These are phyloP conservation scores for Xerus inauris DNA, from an alignment of 2,113 vertebrate species.

Conservation along the genomic window DNA sequence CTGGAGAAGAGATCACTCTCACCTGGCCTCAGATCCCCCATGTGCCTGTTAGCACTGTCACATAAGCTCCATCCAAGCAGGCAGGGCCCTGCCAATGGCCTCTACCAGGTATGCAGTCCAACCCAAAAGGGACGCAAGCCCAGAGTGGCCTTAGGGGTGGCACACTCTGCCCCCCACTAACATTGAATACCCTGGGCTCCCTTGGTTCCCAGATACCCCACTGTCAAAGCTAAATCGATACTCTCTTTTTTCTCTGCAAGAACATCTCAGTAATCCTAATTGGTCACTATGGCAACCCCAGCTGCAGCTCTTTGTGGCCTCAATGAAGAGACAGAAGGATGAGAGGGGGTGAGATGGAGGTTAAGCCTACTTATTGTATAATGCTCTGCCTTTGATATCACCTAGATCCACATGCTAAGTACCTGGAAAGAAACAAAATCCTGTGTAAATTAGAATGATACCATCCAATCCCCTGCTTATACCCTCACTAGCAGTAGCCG, in stretches of 20 bases:
- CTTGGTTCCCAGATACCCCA: constrained; percentile 64
- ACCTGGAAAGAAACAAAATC: constrained; percentile 81
- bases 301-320: constrained; percentile 73
- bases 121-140: not conserved
- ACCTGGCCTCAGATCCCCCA: not conserved
- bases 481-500: constrained; percentile 51
- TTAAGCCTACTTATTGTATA: constrained; percentile 80
- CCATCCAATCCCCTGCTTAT: constrained; percentile 72
- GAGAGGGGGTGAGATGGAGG: constrained; percentile 78
- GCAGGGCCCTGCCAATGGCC: not conserved
- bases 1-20: no score
- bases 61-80: not conserved
- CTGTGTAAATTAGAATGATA: constrained; percentile 57
- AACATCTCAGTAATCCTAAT: constrained; percentile 83
- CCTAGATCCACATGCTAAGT: constrained; percentile 82
- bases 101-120: not conserved
- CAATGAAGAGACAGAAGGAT: constrained; percentile 77
- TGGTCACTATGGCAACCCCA: constrained; percentile 84
- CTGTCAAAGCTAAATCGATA: constrained; percentile 79
- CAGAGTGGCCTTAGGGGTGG: not conserved
- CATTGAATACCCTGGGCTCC: constrained; percentile 62
- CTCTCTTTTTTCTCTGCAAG: constrained; percentile 78
- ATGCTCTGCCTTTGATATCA: constrained; percentile 80
- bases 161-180: constrained; percentile 47
- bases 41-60: not conserved